Evolutionary conservation across 2,888 invertebrate species (phyloP).

Genomic region (Oligia latruncula): DNA sequence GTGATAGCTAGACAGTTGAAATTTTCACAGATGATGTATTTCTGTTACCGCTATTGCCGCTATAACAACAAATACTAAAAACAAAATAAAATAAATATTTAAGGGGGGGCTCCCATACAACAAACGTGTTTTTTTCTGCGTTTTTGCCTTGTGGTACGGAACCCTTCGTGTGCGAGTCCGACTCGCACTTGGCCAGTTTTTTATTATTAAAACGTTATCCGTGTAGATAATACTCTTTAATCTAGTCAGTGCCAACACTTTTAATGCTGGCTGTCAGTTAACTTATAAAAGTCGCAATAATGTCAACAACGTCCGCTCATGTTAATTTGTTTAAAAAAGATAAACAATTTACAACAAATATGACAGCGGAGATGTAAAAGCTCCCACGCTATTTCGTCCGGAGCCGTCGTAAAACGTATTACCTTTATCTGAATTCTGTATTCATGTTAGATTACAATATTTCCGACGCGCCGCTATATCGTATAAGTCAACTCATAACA

Average conservation of each 20-base stretch:
- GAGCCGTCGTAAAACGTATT: slow-evolving; percentile 77
- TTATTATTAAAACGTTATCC: neutral
- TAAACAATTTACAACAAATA: slow-evolving; percentile 70
- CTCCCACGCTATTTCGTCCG: slow-evolving; percentile 73
- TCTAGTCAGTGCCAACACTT: slow-evolving; percentile 30
- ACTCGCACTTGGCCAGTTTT: too few relatives aligned
- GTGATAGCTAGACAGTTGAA: too few relatives aligned
- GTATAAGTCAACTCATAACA: slow-evolving; percentile 78
- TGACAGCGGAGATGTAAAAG: slow-evolving; percentile 69
- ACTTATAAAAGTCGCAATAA: slow-evolving; percentile 39
- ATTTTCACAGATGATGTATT: too few relatives aligned
- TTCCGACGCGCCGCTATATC: slow-evolving; percentile 77
- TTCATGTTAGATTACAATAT: slow-evolving; percentile 85
- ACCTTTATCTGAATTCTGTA: slow-evolving; percentile 80
- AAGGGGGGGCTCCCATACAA: too few relatives aligned
- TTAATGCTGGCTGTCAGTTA: slow-evolving; percentile 31
- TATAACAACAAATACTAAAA: too few relatives aligned
- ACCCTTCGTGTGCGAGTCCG: too few relatives aligned
- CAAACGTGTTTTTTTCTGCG: too few relatives aligned
- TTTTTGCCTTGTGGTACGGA: too few relatives aligned
- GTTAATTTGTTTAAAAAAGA: slow-evolving; percentile 64
- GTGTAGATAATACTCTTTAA: slow-evolving; percentile 10
- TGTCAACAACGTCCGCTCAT: slow-evolving; percentile 64
- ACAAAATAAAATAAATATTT: too few relatives aligned
- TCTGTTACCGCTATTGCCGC: too few relatives aligned